A percentile compares a stretch with the other conserved stretches of the same genome.
Conservation (phyloP, 2,113 vertebrate genomes). For the Festucalex cinctus region DNA sequence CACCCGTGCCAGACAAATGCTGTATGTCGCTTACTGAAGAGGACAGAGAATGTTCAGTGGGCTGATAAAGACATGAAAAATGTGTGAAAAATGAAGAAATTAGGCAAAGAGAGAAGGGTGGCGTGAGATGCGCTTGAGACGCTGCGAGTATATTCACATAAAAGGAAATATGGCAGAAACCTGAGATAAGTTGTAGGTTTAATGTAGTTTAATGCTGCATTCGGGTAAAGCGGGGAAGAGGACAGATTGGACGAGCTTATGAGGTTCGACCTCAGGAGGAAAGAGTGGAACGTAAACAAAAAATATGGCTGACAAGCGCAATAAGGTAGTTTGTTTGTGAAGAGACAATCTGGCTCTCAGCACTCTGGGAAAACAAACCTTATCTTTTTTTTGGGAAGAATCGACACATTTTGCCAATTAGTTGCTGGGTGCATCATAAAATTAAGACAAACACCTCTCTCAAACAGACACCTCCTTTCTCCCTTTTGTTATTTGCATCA, state of each 20-base stretch:
- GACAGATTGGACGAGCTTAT: background rate
- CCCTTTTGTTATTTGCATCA: background rate
- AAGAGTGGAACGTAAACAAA: background rate
- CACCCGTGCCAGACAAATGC: constrained; percentile 63
- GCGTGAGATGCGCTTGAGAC: constrained; percentile 22
- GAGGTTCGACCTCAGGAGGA: constrained; percentile 4
- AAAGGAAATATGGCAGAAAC: background rate
- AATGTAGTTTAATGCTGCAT: constrained; percentile 2
- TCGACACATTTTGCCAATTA: background rate
- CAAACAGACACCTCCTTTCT: background rate
- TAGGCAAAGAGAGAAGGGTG: background rate
- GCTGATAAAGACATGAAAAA: constrained; percentile 30
- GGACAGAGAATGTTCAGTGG: constrained; percentile 55
- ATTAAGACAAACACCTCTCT: background rate
- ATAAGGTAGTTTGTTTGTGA: constrained; percentile 3
- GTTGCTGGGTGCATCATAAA: background rate
- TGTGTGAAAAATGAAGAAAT: too few species aligned
- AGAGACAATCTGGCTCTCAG: background rate
- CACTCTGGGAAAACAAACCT: background rate
- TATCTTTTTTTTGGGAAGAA: background rate
- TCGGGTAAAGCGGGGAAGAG: background rate
- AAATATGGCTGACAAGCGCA: constrained; percentile 4
- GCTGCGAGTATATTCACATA: constrained; percentile 1
- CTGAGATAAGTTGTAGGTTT: background rate
- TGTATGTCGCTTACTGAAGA: constrained; percentile 66